These are phyloP conservation scores for Drosophila oshimai DNA, from an alignment of 1,140 invertebrate genomes.

Conservation along the genomic window DNA sequence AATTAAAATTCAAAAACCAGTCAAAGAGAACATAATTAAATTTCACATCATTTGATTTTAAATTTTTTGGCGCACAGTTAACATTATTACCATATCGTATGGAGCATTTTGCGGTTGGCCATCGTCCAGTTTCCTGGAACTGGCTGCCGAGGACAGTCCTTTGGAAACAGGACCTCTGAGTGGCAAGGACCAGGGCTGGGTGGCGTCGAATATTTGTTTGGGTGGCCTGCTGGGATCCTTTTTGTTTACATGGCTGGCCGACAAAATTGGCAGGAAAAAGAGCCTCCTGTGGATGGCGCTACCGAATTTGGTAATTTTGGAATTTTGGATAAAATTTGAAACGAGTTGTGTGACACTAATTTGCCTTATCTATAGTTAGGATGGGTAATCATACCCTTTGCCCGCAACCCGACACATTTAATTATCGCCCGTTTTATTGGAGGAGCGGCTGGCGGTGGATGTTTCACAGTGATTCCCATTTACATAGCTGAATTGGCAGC, in stretches of 20 bases:
- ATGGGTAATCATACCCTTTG: conserved; percentile 82
- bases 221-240: conserved; percentile 84
- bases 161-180: conserved; percentile 61
- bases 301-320: conserved; percentile 64
- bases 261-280: conserved; percentile 77
- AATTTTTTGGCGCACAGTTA: conserved; percentile 28
- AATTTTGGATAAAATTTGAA: too few species aligned
- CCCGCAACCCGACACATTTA: conserved; percentile 69
- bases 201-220: conserved; percentile 84
- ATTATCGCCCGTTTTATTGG: conserved; percentile 82
- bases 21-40: too few species aligned
- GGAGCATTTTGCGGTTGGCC: conserved; percentile 83
- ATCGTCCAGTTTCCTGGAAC: conserved; percentile 83
- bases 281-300: conserved; percentile 59
- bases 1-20: too few species aligned
- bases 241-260: conserved; percentile 84
- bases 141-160: conserved; percentile 75
- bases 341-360: too few species aligned
- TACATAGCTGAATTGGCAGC: conserved; percentile 83
- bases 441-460: conserved; percentile 82
- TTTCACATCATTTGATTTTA: too few species aligned
- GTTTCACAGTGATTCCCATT: conserved; percentile 83
- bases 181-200: conserved; percentile 83
- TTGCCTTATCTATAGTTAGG: conserved; percentile 52
- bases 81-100: conserved; percentile 65